Percentiles rank a stretch among this genome's conserved stretches.
phyloP scores from a whole-genome alignment of 2,113 vertebrate species.

The Erpornis zantholeuca region DNA sequence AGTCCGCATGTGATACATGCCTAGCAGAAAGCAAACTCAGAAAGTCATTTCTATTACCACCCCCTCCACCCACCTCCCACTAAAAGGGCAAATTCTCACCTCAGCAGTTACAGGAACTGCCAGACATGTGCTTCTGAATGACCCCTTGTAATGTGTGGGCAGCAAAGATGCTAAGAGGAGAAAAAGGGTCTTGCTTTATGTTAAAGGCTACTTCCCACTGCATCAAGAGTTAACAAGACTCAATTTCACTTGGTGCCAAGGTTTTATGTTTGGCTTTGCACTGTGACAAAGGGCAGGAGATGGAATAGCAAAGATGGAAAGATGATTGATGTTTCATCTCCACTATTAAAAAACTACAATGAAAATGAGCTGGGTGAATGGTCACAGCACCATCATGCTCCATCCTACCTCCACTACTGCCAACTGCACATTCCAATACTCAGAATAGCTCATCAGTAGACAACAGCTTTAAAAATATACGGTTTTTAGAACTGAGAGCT shows the following conservation, averaged over 20 bases:
- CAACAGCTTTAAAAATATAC: not conserved
- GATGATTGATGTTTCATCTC: not conserved
- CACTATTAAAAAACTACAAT: not conserved
- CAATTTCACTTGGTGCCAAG: not conserved
- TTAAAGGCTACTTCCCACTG: not conserved
- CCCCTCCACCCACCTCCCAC: not conserved
- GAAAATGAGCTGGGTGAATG: not conserved
- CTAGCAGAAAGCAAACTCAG: not conserved
- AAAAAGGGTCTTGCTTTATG: not conserved
- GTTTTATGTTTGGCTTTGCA: not conserved
- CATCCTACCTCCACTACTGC: not conserved
- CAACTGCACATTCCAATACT: not conserved
- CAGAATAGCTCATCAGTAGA: not conserved
- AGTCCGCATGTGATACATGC: not conserved
- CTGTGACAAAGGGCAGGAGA: not conserved
- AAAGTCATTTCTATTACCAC: not conserved
- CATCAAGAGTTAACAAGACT: not conserved
- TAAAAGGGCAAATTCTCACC: not conserved
- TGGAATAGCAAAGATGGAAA: not conserved
- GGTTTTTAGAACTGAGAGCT: not conserved
- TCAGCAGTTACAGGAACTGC: not conserved
- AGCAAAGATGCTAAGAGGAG: not conserved
- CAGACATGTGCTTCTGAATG: not conserved
- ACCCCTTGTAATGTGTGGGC: not conserved
- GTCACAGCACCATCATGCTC: not conserved